These are phyloP conservation scores for Gymnopithys bicolor DNA, from an alignment of 2,797 vertebrate genomes.

Conservation along the genomic window DNA sequence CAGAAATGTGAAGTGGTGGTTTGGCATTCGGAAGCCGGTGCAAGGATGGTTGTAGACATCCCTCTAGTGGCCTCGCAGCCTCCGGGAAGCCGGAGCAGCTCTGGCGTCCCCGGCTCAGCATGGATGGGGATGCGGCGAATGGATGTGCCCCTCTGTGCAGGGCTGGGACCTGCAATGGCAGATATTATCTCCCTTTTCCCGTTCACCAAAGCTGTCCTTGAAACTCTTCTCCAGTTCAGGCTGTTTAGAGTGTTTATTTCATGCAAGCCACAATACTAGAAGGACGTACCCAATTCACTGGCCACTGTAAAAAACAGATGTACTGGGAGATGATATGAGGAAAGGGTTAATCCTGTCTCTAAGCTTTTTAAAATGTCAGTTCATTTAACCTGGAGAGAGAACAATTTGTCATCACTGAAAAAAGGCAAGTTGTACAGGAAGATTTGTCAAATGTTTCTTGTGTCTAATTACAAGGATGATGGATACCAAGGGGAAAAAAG, in stretches of 20 bases:
- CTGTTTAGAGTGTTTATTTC: not conserved
- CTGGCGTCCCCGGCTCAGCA: not conserved
- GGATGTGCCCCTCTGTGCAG: not conserved
- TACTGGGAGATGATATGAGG: not conserved
- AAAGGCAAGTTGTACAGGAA: not conserved
- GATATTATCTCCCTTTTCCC: not conserved
- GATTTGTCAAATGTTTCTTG: not conserved
- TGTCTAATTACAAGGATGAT: not conserved
- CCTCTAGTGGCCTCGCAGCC: conserved; percentile 22
- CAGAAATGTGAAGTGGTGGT: not conserved
- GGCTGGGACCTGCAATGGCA: not conserved
- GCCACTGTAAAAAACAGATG: not conserved
- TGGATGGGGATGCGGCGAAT: too few species aligned
- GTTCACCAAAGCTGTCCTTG: not conserved
- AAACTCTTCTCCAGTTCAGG: not conserved
- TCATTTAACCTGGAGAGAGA: not conserved
- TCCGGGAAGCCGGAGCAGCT: not conserved
- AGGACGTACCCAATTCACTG: not conserved
- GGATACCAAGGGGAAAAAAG: not conserved
- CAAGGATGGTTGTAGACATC: conserved; percentile 5
- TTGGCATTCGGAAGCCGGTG: rapidly evolving
- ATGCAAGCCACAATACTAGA: not conserved
- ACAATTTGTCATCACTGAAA: not conserved
- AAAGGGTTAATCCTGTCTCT: not conserved
- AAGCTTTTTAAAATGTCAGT: not conserved